Percentiles rank a stretch among this genome's conserved stretches.
These are phyloP conservation scores for Ornithorhynchus anatinus DNA, from an alignment of 2,113 vertebrate genomes.

Conservation along the genomic window DNA sequence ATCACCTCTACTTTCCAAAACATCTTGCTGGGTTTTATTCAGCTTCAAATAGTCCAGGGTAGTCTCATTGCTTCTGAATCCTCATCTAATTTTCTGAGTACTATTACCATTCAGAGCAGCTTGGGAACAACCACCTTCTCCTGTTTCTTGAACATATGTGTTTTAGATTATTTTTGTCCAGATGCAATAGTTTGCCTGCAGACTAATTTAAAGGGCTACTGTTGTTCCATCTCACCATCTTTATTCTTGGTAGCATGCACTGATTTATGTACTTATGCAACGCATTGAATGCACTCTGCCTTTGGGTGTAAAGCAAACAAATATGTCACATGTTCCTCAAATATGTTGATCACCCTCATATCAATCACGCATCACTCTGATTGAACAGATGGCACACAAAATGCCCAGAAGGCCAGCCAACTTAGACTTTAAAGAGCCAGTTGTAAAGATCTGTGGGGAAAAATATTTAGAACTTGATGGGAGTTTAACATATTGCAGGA, in stretches of 20 bases:
- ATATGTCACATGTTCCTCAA: conserved; percentile 53
- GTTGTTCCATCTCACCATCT: neutral
- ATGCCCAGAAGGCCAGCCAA: conserved; percentile 33
- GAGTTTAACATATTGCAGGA: too few species aligned
- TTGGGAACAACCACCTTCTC: neutral
- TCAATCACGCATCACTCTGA: conserved; percentile 47
- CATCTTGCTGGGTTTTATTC: too few species aligned
- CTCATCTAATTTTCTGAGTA: too few species aligned
- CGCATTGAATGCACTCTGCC: conserved; percentile 53
- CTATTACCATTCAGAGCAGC: too few species aligned
- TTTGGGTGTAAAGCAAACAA: conserved; percentile 53
- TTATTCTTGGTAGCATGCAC: conserved; percentile 25
- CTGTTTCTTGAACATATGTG: neutral
- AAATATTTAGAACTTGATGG: too few species aligned
- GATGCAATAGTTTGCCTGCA: conserved; percentile 27
- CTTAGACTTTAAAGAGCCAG: neutral
- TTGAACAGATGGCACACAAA: conserved; percentile 17
- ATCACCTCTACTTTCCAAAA: too few species aligned
- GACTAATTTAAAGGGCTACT: conserved; percentile 3
- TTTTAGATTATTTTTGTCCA: conserved; percentile 18
- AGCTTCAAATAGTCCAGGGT: too few species aligned
- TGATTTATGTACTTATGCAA: conserved; percentile 55
- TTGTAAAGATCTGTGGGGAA: neutral
- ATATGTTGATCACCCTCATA: conserved; percentile 36
- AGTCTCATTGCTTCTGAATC: too few species aligned